Base-by-base conservation (phyloP, 37 sponge, comb jelly and placozoan species). In the Trichoplax adhaerens region DNA sequence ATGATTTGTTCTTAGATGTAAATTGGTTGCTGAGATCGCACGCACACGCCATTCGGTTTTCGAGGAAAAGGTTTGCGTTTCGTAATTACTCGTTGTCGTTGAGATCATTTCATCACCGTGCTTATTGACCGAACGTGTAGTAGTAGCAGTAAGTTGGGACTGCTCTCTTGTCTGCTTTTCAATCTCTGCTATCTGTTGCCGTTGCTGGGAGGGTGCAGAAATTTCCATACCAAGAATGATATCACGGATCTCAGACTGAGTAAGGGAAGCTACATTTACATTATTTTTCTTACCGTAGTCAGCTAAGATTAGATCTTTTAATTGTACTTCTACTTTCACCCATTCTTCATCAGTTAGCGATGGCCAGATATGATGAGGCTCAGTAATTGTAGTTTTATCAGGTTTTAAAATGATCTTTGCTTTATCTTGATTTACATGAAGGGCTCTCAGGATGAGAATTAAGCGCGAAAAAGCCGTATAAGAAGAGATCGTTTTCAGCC, bases 221-320 rank as follows among this genome's bases (percentile, higher is more conserved):
- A 97, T 97, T 82, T 97, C 99, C 99, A 97, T 97, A 54, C 99
- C 99, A 58, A 97, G 83, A 57, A 97, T 97, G 69, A 97, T 92
- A 66, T 97, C 99, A 1, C 99, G 80, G 77, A 97, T 92, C 77
- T 97, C 99, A 58, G 90, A 89, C 74, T 97, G 93, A 53, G 99
- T 97, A 70, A 97, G 78, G 0, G 93, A 92, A 46, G 90, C 90
- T 56, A 97, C 92, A 73, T 97, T 97, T 64, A 97, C 99, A 80
- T 88, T 97, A 83, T 97, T 97, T 72, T 97, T 97, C 90, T 97
- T 97, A 71, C 99, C 93, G 73, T 97, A 97, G 78, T 97, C 99
- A 12, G 93, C 89, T 54, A 97, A 75, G 70, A 97, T 97, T 74
- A 97, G 85, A 58, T 97, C 99, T 74, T 97, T 97, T 72, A 97